phyloP scores from a whole-genome alignment of 2,888 invertebrate species.

The Petrolisthes cinctipes region DNA sequence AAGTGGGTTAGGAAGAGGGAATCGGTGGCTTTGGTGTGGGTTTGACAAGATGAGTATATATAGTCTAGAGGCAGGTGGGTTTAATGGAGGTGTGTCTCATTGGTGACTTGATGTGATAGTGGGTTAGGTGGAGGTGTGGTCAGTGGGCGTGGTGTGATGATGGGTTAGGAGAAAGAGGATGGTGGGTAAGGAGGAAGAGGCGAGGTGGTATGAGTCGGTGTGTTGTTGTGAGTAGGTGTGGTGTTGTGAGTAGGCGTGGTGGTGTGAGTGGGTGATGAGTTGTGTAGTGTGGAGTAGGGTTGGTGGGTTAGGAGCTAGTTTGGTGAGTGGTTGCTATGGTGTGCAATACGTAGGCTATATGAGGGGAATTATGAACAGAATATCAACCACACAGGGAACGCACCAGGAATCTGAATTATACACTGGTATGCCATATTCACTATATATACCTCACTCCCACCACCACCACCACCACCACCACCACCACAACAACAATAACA shows the following conservation, averaged over 20 bases:
- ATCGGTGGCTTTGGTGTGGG: not conserved
- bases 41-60: not conserved
- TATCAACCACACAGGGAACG: too few relatives aligned
- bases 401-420: too few relatives aligned
- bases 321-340: too few relatives aligned
- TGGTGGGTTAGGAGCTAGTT: not conserved
- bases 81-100: too few relatives aligned
- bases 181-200: not conserved
- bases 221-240: not conserved
- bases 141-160: not conserved
- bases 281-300: not conserved
- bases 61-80: too few relatives aligned
- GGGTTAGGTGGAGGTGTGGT: not conserved
- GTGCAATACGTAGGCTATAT: too few relatives aligned
- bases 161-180: not conserved
- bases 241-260: not conserved
- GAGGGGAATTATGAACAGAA: too few relatives aligned
- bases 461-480: too few relatives aligned
- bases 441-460: too few relatives aligned
- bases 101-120: not conserved
- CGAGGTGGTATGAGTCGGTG: not conserved
- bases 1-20: not conserved
- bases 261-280: not conserved
- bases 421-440: too few relatives aligned
- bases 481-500: too few relatives aligned